phyloP scores from a whole-genome alignment of 2,888 invertebrate genomes.

The Timema cristinae region DNA sequence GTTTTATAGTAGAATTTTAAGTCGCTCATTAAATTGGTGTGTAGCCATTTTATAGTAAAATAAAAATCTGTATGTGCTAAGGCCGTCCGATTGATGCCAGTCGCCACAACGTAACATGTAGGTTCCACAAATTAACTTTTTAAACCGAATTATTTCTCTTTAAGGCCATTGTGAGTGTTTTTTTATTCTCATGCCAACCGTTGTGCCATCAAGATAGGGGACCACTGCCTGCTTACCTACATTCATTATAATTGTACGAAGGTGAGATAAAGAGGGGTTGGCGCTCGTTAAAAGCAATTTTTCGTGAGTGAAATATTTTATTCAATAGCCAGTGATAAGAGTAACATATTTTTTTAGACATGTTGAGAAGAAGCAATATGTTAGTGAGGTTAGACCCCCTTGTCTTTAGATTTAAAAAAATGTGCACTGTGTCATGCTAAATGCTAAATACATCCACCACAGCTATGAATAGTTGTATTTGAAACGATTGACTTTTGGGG shows the following conservation, averaged over 20 bases:
- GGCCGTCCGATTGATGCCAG: background rate
- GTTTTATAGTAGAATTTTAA: too few species aligned
- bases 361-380: too few species aligned
- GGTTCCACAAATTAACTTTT: background rate
- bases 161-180: background rate
- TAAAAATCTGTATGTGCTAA: background rate
- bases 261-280: background rate
- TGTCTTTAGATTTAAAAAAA: too few species aligned
- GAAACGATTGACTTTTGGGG: too few species aligned
- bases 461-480: too few species aligned
- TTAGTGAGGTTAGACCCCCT: too few species aligned
- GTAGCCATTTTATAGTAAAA: constrained; percentile 6
- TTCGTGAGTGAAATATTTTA: background rate
- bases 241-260: background rate
- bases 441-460: too few species aligned
- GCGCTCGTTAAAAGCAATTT: background rate
- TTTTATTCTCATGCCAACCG: constrained; percentile 1
- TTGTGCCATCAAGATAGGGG: constrained; percentile 14
- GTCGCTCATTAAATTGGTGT: background rate
- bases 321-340: background rate
- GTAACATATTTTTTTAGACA: background rate
- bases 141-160: constrained; percentile 9
- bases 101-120: background rate
- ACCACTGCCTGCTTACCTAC: background rate
- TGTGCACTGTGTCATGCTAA: too few species aligned